Conservation (phyloP, 1,140 invertebrate genomes). For the Ruditapes philippinarum region DNA sequence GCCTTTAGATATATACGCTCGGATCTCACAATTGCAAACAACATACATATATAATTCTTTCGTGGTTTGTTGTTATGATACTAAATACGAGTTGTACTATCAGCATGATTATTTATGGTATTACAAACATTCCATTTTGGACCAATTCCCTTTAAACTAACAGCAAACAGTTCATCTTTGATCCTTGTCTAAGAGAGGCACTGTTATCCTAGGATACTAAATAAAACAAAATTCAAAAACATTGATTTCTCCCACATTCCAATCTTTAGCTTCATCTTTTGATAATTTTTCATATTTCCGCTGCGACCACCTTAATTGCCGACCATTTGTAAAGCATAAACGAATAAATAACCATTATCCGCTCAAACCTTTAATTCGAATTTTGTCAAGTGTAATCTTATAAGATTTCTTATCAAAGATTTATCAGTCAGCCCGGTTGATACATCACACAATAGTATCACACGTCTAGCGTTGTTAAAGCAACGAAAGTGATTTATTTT, state of each 20-base stretch:
- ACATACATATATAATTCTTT: too few relatives aligned
- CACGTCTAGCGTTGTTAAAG: background rate
- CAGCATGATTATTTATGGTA: too few relatives aligned
- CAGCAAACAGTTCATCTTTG: too few relatives aligned
- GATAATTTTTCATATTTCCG: background rate
- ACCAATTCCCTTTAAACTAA: too few relatives aligned
- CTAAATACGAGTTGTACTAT: too few relatives aligned
- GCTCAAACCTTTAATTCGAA: constrained; percentile 26
- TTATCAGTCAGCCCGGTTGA: background rate
- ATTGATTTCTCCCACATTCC: background rate
- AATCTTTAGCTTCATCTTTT: background rate
- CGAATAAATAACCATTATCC: constrained; percentile 14
- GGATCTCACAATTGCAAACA: too few relatives aligned
- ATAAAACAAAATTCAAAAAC: too few relatives aligned
- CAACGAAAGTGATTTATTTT: constrained; percentile 23
- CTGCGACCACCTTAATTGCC: background rate
- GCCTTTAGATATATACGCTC: too few relatives aligned
- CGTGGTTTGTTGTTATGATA: too few relatives aligned
- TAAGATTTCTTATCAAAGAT: constrained; percentile 40
- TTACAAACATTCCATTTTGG: too few relatives aligned
- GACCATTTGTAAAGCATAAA: background rate
- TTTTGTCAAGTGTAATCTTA: constrained; percentile 38
- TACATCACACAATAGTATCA: background rate
- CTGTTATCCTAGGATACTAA: too few relatives aligned
- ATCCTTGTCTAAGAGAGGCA: too few relatives aligned